Base-by-base conservation (phyloP, 2,888 invertebrate genomes). In the Himalopsyche anomala region DNA sequence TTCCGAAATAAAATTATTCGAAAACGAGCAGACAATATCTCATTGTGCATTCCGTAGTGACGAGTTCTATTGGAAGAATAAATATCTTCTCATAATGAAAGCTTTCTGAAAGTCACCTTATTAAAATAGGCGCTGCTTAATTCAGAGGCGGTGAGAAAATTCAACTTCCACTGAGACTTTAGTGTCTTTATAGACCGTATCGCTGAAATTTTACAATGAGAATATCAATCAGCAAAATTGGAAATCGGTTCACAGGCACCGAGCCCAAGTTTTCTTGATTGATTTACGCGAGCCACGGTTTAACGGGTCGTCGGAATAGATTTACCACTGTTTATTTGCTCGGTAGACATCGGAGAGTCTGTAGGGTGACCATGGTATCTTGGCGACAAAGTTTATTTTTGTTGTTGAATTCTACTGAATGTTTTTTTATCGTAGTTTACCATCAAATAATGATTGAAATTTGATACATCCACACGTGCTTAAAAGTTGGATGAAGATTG, bases 201-300 rank as follows among this genome's bases (percentile, higher is more conserved):
- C 62, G 19, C 4, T 2, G 15, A 5, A 62, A 62, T 62, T 62
- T 62, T 19, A 19, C 62, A 28, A 62, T 19, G 62, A 62, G 62
- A 62, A 19, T 62, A 62, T 62, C 62, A 62, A 62, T 62, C 62
- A 62, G 62, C 9, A 8, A 62, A 62, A 62, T 62, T 62, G 62
- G 62, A 62, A 62, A 62, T 19, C 62, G 62, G 62, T 62, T 19
- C 28, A 19, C 28, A 9, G 62, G 19, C 28, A 19, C 62, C 28
- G 62, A 19, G 19, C 62, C 62, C n/a, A 62, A 62, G 62, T 62
- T 62, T 62, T 62, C 19, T n/a, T 62, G 62, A 62, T 62, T 62
- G 62, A 62, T 62, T 62, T 62, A 62, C 62, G 62, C 62, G 62
- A 62, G 19, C 62, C 62, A 62, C 62, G 62, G 62, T 62, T 62